Conservation (phyloP, 2,888 invertebrate genomes). For the Herminia tarsipennalis region DNA sequence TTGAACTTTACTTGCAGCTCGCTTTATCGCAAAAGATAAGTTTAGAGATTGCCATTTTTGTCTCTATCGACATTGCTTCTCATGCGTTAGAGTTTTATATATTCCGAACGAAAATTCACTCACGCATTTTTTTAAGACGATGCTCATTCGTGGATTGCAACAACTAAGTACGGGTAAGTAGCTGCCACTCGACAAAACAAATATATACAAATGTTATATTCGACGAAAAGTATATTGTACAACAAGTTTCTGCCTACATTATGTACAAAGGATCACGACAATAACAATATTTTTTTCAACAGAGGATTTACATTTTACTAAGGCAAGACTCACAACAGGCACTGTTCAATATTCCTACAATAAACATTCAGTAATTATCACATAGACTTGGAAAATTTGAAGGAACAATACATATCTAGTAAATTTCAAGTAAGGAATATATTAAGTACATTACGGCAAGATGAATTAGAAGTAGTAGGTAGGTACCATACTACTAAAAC, state of each 20-base stretch:
- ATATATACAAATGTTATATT: slow-evolving; percentile 21
- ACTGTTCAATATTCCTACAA: slow-evolving; percentile 38
- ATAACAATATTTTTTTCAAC: slow-evolving; percentile 37
- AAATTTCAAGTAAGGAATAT: too few species aligned
- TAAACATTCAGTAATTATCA: slow-evolving; percentile 24
- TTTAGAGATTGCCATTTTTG: background rate
- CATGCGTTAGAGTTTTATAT: too few species aligned
- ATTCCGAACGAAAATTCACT: too few species aligned
- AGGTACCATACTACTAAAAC: background rate
- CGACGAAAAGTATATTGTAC: slow-evolving; percentile 28
- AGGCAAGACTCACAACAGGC: slow-evolving; percentile 69
- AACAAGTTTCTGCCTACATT: slow-evolving; percentile 27
- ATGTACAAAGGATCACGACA: slow-evolving; percentile 39
- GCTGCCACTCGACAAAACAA: slow-evolving; percentile 31
- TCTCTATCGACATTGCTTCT: background rate
- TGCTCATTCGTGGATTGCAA: background rate
- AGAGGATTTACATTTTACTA: slow-evolving; percentile 43
- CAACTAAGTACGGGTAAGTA: slow-evolving; percentile 9
- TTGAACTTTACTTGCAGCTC: too few species aligned
- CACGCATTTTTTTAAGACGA: too few species aligned
- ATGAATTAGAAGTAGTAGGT: background rate
- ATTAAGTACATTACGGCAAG: slow-evolving; percentile 15
- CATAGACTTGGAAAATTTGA: slow-evolving; percentile 12
- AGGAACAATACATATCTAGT: slow-evolving; percentile 9
- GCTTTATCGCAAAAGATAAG: background rate